Evolutionary conservation across 2,113 vertebrate species (phyloP), one percentile per base, ranked within the genome.

Genomic region (Sorex fumeus): DNA sequence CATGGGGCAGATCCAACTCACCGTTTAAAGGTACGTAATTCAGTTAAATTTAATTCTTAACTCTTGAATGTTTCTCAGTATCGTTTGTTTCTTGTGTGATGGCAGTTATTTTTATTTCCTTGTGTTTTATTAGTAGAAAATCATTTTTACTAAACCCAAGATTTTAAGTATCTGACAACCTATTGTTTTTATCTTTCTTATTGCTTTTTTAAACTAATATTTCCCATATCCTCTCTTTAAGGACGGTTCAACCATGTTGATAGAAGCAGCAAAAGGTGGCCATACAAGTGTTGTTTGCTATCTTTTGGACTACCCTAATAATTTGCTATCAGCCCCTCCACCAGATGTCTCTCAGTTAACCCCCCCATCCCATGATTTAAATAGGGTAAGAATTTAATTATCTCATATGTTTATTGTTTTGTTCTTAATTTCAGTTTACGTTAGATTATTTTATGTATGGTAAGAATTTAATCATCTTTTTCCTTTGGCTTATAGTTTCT

Each of bases 241-340:
- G 99, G 99, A 99, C 87, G 99, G 99, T 70, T 99, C 99, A 3
- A 99, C 99, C 18, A 99, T 99, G 99, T 98, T 99, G 86, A 99
- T 99, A 92, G 99, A 99, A 99, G 99, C 99, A 97, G 99, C 99
- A 94, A 99, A 99, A 97, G 99, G 99, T 60, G 99, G 99, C 87
- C 99, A 99, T 97, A 99, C 99, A 76, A 99, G 99, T 70, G 99
- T 99, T 90, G 99, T 99, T 97, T 99, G 99, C 97, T 99, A 99
- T 98, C 98, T 99, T 94, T 98, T 99, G 96, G 99, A 99, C 96
- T 99, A 99, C 96, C 99, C 99, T 92, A 99, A 99, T 98, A 99
- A 99, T 97, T 98, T 99, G 95, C 98, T 99, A 93, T 99, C 99
- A 97, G 99, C 99, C 95, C 99, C 99, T 96, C 98, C 99, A 15